Evolutionary conservation across 2,888 invertebrate species (phyloP), one percentile per base, ranked within the genome.

Genomic region (Amitus sp.): DNA sequence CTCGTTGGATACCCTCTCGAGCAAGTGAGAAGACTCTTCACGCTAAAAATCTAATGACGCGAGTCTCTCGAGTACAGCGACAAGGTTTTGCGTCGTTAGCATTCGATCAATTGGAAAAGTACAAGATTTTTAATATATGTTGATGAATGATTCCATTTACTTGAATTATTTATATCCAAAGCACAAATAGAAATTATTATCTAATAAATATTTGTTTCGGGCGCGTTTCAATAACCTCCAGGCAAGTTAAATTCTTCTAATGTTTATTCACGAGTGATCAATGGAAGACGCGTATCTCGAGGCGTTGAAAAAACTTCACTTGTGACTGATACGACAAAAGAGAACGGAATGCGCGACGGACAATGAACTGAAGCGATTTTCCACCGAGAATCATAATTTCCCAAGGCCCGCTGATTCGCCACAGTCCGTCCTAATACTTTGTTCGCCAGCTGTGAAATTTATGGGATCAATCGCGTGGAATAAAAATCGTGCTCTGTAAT

Each of bases 1-100:
- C 57, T 61, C 58, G 65, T 33, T 48, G 54, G 61, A 61, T 65
- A 65, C 58, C 61, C 65, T 58, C 54, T 42, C 28, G 55, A 61
- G 61, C 57, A 52, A 54, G 61, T 51, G 7, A 18, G 42, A 42
- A 10, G 7, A 55, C n/a, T n/a, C n/a, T n/a, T n/a, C n/a, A n/a
- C n/a, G n/a, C n/a, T n/a, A 61, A 46, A 61, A 50, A 47, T 65
- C 57, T 61, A 54, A 61, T 58, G 47, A 42, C 9, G 52, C 55
- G 34, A 53, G 49, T 59, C 58, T 58, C 19, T 12, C 49, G 28
- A 17, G 55, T 45, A 52, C 40, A 50, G 42, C 47, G 53, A 48
- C 52, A 47, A 62, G 57, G 47, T 62, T 47, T 37, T 47, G 47
- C 43, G 47, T 34, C 45, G 52, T 39, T 34, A 50, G 46, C 33